Evolutionary conservation across 2,888 invertebrate species (phyloP), one percentile per base, ranked within the genome.

Genomic region (Oxycera nigricornis): DNA sequence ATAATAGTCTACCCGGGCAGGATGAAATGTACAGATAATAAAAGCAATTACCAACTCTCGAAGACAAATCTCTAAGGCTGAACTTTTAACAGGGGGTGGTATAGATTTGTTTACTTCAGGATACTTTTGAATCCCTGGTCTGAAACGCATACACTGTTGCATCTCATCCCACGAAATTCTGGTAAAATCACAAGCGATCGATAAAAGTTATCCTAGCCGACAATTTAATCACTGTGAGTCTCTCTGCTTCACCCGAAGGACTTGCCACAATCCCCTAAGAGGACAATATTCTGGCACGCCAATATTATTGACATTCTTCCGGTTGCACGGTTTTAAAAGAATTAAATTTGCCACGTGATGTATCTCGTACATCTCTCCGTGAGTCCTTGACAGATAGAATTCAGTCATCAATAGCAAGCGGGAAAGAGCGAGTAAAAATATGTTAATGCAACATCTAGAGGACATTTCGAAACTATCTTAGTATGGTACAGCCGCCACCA

Each of bases 271-370:
- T 24, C 39, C 65, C 65, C 35, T 41, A 2, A 7, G 65, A 41
- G 39, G 24, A 65, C 30, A 35, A 24, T 30, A 70, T 70, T 70
- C 22, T 17, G 31, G 14, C 30, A 14, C 30, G 55, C 31, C 70
- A 70, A 70, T 65, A 61, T 50, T 68, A 70, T 70, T 70, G 52
- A 55, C 55, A 59, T 2, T 59, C n/a, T 35, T 55, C 41, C 31
- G 9, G 24, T 30, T n/a, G 59, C 17, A 35, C 55, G 72, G 72
- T 72, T 59, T 72, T 72, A 59, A 59, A 57, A 72, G 41, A 72
- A 72, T 72, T 39, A 72, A 72, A 72, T 72, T 59, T 59, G 72
- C 59, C 72, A 72, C 72, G 72, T 59, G 72, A 24, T 59, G 59
- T 52, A 52, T 68, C 67, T 46, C 9, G 17, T 14, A 17, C 41